These are phyloP conservation scores for Euspilapteryx auroguttella DNA, from an alignment of 2,888 invertebrate genomes.

Conservation along the genomic window DNA sequence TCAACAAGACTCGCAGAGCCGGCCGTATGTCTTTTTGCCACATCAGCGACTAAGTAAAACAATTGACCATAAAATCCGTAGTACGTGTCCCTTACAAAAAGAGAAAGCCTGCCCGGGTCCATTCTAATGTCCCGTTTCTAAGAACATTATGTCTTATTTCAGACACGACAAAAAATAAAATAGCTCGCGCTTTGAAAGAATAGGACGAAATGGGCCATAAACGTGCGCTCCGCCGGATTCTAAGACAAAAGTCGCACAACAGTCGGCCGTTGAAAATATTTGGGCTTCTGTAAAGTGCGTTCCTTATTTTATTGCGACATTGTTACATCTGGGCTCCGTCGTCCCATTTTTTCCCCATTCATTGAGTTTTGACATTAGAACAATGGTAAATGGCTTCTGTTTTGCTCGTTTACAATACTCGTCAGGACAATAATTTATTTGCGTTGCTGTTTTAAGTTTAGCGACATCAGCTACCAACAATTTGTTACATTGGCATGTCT, in stretches of 20 bases:
- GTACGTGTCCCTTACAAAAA: constrained; percentile 49
- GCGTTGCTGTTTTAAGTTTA: constrained; percentile 1
- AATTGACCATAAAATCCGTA: constrained; percentile 52
- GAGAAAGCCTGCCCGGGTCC: constrained; percentile 36
- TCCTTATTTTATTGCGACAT: constrained; percentile 44
- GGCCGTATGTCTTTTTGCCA: constrained; percentile 23
- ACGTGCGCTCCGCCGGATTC: constrained; percentile 18
- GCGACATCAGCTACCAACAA: no score
- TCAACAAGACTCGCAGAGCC: constrained; percentile 6
- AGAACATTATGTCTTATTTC: constrained; percentile 60
- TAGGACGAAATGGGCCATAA: constrained; percentile 49
- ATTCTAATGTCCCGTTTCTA: constrained; percentile 52
- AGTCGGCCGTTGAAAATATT: constrained; percentile 45
- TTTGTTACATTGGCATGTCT: no score
- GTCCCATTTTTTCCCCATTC: constrained; percentile 25
- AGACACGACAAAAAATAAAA: constrained; percentile 47
- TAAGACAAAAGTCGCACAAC: constrained; percentile 42
- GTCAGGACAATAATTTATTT: constrained; percentile 2
- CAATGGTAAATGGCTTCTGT: constrained; percentile 46
- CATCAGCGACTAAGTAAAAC: constrained; percentile 40
- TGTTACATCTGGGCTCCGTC: constrained; percentile 23
- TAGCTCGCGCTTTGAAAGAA: constrained; percentile 35
- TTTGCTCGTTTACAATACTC: constrained; percentile 8
- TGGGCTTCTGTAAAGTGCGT: constrained; percentile 32
- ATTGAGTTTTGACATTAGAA: constrained; percentile 36